Percentiles rank a stretch among this genome's conserved stretches.
These are phyloP conservation scores for Lasioglossum leucozonium DNA, from an alignment of 2,888 invertebrate species.

Conservation along the genomic window DNA sequence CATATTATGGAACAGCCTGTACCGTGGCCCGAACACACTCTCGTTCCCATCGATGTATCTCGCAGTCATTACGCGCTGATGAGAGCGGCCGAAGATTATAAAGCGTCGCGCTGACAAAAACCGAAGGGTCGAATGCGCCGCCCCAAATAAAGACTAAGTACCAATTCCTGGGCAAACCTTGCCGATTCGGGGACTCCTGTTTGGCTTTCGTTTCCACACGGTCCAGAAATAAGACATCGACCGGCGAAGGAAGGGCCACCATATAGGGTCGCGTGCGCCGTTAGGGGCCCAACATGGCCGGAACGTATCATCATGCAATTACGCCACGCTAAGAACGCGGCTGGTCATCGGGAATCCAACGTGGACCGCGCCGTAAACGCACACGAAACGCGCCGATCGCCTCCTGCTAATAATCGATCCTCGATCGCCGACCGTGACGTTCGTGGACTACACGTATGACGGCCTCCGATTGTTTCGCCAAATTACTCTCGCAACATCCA, in stretches of 20 bases:
- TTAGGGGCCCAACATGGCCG: conserved; percentile 63
- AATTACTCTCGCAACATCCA: conserved; percentile 24
- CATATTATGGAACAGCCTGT: not conserved
- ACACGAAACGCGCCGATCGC: conserved; percentile 23
- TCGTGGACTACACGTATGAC: not conserved
- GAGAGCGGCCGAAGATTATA: conserved; percentile 45
- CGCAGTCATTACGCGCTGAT: conserved; percentile 35
- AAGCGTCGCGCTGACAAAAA: conserved; percentile 27
- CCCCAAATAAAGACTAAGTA: conserved; percentile 46
- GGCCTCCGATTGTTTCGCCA: not conserved
- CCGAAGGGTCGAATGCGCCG: conserved; percentile 14
- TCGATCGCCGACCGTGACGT: conserved; percentile 27
- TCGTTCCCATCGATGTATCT: not conserved
- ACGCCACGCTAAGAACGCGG: conserved; percentile 67
- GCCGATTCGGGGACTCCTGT: conserved; percentile 45
- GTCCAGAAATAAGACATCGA: conserved; percentile 57
- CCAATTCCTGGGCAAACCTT: conserved; percentile 40
- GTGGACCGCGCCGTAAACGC: conserved; percentile 27
- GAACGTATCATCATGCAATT: conserved; percentile 75
- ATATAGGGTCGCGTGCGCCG: conserved; percentile 70
- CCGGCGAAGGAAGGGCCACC: conserved; percentile 26
- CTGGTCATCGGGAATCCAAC: conserved; percentile 48
- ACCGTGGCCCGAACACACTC: not conserved
- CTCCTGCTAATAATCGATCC: conserved; percentile 39
- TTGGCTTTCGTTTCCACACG: conserved; percentile 43